These are phyloP conservation scores for Asobara japonica DNA, from an alignment of 1,140 invertebrate species.

Conservation along the genomic window DNA sequence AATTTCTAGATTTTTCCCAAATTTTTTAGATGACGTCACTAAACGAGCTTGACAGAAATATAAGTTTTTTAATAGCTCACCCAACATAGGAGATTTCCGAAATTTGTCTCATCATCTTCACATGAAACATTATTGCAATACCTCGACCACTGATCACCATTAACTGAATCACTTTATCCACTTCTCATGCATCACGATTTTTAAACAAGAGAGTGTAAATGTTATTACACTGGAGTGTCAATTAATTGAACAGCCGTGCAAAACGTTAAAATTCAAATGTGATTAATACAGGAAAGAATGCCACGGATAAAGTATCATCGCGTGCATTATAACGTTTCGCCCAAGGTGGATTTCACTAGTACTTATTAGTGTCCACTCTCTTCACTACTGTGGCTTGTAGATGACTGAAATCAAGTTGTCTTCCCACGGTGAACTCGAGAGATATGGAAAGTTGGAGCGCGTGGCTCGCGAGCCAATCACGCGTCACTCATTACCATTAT, in stretches of 20 bases:
- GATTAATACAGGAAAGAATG: neutral
- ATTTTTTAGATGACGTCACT: no score
- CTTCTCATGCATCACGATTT: neutral
- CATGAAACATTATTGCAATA: neutral
- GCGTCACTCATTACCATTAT: neutral
- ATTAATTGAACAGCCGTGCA: neutral
- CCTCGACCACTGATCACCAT: neutral
- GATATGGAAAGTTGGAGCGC: neutral
- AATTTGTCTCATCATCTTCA: conserved; percentile 58
- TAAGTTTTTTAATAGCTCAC: conserved; percentile 46
- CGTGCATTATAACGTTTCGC: neutral
- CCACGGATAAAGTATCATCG: neutral
- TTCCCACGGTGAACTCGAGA: neutral
- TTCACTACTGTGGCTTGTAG: neutral
- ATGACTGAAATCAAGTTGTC: neutral
- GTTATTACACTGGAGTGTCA: neutral
- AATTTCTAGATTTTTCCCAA: no score
- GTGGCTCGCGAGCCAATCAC: neutral
- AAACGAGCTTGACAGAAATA: no score
- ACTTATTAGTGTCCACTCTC: neutral
- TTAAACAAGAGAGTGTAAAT: neutral
- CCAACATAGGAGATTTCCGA: conserved; percentile 64
- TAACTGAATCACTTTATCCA: neutral
- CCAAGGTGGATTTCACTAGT: neutral
- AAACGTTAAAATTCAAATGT: neutral